phyloP scores from a whole-genome alignment of 2,888 invertebrate genomes.

The Mesoligia furuncula region DNA sequence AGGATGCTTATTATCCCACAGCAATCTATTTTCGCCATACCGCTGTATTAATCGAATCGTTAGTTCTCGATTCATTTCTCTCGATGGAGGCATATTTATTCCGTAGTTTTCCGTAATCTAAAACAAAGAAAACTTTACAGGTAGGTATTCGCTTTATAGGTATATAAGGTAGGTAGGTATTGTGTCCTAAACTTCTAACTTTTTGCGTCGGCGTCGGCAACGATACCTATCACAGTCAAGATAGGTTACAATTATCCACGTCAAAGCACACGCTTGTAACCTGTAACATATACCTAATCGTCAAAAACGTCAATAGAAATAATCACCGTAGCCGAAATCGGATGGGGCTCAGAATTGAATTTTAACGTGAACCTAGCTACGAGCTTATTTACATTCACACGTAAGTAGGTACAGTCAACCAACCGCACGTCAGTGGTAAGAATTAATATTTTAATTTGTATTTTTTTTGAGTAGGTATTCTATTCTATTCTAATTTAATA shows the following conservation, averaged over 20 bases:
- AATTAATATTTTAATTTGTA: too few relatives aligned
- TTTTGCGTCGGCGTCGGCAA: neutral
- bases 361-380: neutral
- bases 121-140: neutral
- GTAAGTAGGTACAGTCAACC: neutral
- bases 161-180: too few relatives aligned
- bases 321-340: neutral
- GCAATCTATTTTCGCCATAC: constrained; percentile 14
- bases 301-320: neutral
- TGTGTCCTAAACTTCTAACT: neutral
- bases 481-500: too few relatives aligned
- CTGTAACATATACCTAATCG: neutral
- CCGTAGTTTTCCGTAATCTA: neutral
- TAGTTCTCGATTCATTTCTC: constrained; percentile 15
- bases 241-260: neutral
- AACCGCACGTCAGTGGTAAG: neutral
- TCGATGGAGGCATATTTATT: neutral
- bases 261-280: neutral
- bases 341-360: neutral
- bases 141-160: too few relatives aligned
- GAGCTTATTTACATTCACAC: neutral
- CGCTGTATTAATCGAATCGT: constrained; percentile 20
- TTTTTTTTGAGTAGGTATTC: too few relatives aligned
- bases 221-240: neutral
- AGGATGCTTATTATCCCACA: constrained; percentile 21